phyloP scores from a whole-genome alignment of 2,797 vertebrate genomes.

The Syndactyla subalaris region DNA sequence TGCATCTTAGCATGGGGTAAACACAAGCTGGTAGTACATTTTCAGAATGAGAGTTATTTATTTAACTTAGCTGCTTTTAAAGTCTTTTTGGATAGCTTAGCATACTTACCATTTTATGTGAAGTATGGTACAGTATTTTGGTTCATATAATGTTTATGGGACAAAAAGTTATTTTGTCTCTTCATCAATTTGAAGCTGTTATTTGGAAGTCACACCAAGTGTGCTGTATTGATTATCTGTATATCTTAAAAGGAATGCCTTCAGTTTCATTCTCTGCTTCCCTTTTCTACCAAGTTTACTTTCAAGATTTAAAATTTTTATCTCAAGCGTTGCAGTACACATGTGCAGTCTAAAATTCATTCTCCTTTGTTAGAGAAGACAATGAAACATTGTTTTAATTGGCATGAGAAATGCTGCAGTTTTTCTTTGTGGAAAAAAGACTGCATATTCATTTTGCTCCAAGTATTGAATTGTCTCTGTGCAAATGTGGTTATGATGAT shows the following conservation, averaged over 20 bases:
- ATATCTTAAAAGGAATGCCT: neutral
- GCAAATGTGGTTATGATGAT: conserved; percentile 3
- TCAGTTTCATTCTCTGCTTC: neutral
- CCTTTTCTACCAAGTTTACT: neutral
- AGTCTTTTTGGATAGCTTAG: neutral
- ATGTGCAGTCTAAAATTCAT: conserved; percentile 45
- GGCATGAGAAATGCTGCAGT: conserved; percentile 54
- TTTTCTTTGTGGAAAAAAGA: conserved; percentile 17
- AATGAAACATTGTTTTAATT: conserved; percentile 64
- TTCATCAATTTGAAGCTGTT: neutral
- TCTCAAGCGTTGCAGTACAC: conserved; percentile 28
- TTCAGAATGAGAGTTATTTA: neutral
- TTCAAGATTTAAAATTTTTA: conserved; percentile 3
- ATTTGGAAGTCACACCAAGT: neutral
- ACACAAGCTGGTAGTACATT: neutral
- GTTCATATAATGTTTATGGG: neutral
- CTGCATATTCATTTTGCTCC: conserved; percentile 7
- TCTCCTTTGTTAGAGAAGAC: conserved; percentile 57
- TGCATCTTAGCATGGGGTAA: neutral
- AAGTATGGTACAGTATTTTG: neutral
- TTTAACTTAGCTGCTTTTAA: neutral
- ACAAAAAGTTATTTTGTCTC: neutral
- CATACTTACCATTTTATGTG: neutral
- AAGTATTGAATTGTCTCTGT: conserved; percentile 9
- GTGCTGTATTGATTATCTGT: neutral